Evolutionary conservation across 2,888 invertebrate species (phyloP).

Genomic region (Zygogramma bicolorata): DNA sequence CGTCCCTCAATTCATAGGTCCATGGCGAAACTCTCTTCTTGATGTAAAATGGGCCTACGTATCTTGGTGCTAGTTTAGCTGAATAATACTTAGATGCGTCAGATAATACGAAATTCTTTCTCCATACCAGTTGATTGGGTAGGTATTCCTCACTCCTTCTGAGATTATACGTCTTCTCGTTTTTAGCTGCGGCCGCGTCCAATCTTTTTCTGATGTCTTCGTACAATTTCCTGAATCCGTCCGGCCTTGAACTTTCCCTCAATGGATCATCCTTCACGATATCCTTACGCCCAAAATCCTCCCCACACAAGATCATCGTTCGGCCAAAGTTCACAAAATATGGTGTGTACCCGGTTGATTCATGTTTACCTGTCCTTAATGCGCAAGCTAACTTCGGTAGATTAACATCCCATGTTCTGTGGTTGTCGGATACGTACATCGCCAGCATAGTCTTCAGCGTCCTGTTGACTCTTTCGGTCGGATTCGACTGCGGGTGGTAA

Average conservation of each 20-base stretch:
- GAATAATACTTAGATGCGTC: constrained; percentile 1
- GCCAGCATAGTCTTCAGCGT: constrained; percentile 11
- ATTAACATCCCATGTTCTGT: constrained; percentile 26
- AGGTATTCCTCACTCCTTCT: background rate
- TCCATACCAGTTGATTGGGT: constrained; percentile 18
- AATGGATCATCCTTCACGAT: background rate
- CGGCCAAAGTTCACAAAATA: constrained; percentile 28
- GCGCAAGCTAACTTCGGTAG: constrained; percentile 21
- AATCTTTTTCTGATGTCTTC: constrained; percentile 8
- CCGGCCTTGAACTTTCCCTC: background rate
- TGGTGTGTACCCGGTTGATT: background rate
- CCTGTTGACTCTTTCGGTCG: constrained; percentile 25
- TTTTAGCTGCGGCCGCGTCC: constrained; percentile 6
- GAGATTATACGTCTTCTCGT: constrained; percentile 12
- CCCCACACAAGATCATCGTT: background rate
- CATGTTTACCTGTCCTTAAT: constrained; percentile 18
- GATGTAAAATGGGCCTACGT: background rate
- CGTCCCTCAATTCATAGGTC: constrained; percentile 22
- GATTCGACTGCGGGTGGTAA: constrained; percentile 30
- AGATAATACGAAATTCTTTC: no score
- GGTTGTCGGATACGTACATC: constrained; percentile 30
- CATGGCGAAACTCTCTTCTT: constrained; percentile 29
- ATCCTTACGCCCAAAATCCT: background rate
- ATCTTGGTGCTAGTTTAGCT: constrained; percentile 23
- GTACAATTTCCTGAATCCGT: constrained; percentile 17